Evolutionary conservation across 2,797 vertebrate species (phyloP).

Genomic region (Eutrigla gurnardus): DNA sequence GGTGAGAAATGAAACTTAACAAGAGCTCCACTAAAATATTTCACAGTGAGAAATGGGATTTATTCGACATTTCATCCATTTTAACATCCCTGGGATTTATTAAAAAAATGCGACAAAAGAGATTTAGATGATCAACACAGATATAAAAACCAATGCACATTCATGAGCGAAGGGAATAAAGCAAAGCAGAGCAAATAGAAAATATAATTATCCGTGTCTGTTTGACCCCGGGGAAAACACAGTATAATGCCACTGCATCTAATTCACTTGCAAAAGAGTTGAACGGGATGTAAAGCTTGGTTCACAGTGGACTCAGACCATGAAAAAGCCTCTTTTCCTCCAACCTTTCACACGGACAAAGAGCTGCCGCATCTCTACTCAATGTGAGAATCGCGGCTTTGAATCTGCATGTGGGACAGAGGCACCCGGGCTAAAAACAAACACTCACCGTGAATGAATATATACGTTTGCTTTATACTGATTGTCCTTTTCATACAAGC

Average conservation of each 20-base stretch:
- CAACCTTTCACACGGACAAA: slow-evolving; percentile 75
- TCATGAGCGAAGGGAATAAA: slow-evolving; percentile 28
- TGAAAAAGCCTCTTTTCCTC: slow-evolving; percentile 74
- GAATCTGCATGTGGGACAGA: slow-evolving; percentile 69
- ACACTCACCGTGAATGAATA: slow-evolving; percentile 73
- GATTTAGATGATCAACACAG: slow-evolving; percentile 31
- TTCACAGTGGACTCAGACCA: slow-evolving; percentile 71
- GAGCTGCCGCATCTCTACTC: slow-evolving; percentile 69
- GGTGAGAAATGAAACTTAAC: slow-evolving; percentile 3
- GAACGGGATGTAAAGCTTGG: slow-evolving; percentile 68
- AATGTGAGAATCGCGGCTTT: slow-evolving; percentile 53
- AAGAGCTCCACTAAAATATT: slow-evolving; percentile 2
- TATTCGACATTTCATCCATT: slow-evolving; percentile 9
- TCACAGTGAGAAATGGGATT: slow-evolving; percentile 8
- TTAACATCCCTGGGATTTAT: not conserved
- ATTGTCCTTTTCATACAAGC: slow-evolving; percentile 48
- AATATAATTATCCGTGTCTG: slow-evolving; percentile 65
- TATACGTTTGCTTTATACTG: slow-evolving; percentile 63
- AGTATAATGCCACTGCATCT: slow-evolving; percentile 63
- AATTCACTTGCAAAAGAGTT: slow-evolving; percentile 76
- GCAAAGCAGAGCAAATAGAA: slow-evolving; percentile 53
- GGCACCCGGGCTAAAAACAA: slow-evolving; percentile 67
- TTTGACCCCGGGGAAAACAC: slow-evolving; percentile 58
- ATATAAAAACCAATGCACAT: slow-evolving; percentile 22
- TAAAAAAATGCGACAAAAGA: not conserved